Conservation (phyloP, 2,113 vertebrate species). For the Albula glossodonta region DNA sequence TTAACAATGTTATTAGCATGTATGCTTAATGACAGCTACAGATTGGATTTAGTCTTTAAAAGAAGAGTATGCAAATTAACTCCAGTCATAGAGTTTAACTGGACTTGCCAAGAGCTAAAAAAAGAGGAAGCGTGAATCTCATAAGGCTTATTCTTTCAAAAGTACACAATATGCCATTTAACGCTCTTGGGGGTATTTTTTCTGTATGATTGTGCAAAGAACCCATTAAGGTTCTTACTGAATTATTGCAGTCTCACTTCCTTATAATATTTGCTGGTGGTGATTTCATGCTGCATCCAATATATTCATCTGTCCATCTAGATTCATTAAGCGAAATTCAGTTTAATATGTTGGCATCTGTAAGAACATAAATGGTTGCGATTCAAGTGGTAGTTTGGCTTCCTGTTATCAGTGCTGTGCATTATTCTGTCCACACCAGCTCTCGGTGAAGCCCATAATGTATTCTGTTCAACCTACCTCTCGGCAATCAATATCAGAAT, state of each 20-base stretch:
- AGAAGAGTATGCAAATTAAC: neutral
- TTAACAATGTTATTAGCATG: neutral
- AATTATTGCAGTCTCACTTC: neutral
- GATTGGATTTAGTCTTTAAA: neutral
- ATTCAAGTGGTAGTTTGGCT: neutral
- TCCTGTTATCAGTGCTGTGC: neutral
- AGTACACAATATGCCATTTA: neutral
- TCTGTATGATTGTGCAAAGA: neutral
- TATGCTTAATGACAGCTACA: neutral
- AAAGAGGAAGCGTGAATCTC: neutral
- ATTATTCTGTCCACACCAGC: neutral
- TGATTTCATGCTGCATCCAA: neutral
- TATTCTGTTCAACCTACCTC: neutral
- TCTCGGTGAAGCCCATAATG: neutral
- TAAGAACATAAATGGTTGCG: neutral
- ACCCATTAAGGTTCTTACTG: neutral
- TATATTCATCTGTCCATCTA: neutral
- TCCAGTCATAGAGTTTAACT: neutral
- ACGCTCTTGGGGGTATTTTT: neutral
- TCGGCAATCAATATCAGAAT: slow-evolving; percentile 2
- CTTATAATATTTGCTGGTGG: neutral
- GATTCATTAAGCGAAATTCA: neutral
- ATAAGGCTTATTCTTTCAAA: neutral
- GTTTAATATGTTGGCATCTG: neutral
- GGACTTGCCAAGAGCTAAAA: neutral